Percentiles rank a stretch among this genome's conserved stretches.
Evolutionary conservation across 2,888 invertebrate genomes (phyloP).

Genomic region (Apodemia duryi): DNA sequence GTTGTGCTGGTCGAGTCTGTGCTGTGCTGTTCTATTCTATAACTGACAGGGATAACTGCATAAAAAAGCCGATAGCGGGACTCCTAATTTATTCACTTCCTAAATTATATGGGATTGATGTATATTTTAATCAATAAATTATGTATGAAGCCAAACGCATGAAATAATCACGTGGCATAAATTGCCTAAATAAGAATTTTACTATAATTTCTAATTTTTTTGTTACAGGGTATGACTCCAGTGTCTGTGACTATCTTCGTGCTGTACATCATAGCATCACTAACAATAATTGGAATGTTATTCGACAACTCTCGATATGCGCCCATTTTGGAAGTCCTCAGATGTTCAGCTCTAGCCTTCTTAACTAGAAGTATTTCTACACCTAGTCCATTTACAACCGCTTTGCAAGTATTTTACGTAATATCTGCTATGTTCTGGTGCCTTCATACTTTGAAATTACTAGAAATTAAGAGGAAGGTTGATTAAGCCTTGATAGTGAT

Average conservation of each 20-base stretch:
- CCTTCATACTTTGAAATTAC: constrained; percentile 77
- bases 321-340: constrained; percentile 80
- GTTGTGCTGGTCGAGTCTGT: too few species aligned
- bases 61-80: too few species aligned
- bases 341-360: constrained; percentile 82
- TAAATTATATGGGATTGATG: too few species aligned
- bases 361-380: constrained; percentile 58
- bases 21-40: too few species aligned
- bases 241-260: constrained; percentile 79
- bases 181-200: too few species aligned
- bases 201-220: constrained; percentile 19
- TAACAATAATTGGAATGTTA: constrained; percentile 85
- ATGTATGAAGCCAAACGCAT: too few species aligned
- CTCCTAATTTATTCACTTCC: too few species aligned
- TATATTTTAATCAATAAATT: too few species aligned
- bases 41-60: too few species aligned
- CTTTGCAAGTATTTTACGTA: constrained; percentile 78
- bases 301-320: constrained; percentile 83
- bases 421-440: constrained; percentile 82
- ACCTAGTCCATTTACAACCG: constrained; percentile 58
- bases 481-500: constrained; percentile 18
- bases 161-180: too few species aligned
- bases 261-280: constrained; percentile 82
- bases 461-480: constrained; percentile 69
- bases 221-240: constrained; percentile 79